These are phyloP conservation scores for Gymnobelideus leadbeateri DNA, from an alignment of 2,113 vertebrate genomes.

Conservation along the genomic window DNA sequence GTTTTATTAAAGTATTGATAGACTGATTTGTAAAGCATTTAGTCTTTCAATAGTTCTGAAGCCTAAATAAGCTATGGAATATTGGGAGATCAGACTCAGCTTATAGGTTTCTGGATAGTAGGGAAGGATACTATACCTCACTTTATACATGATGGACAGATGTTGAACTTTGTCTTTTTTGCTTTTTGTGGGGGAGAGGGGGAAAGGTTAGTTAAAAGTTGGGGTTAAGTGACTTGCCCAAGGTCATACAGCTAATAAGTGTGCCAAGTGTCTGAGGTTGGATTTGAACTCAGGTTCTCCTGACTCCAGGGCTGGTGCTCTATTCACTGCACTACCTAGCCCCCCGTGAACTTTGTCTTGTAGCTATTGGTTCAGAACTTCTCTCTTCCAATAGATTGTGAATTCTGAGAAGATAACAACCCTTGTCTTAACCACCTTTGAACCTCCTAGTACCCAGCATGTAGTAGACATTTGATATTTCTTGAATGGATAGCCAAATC, in stretches of 20 bases:
- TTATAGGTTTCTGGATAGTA: background rate
- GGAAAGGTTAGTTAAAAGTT: too few relatives aligned
- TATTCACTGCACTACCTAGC: too few relatives aligned
- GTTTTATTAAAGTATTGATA: conserved; percentile 31
- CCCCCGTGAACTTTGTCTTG: background rate
- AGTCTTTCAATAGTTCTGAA: conserved; percentile 14
- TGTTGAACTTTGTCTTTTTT: background rate
- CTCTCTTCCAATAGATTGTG: background rate
- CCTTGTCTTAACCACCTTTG: background rate
- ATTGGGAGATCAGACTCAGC: conserved; percentile 13
- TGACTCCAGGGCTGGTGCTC: too few relatives aligned
- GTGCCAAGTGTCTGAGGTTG: too few relatives aligned
- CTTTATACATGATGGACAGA: background rate
- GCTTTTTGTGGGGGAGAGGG: too few relatives aligned
- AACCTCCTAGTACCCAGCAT: background rate
- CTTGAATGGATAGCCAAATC: background rate
- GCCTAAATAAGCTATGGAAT: conserved; percentile 11
- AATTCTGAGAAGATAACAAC: background rate
- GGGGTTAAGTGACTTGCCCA: too few relatives aligned
- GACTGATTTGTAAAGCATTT: conserved; percentile 53
- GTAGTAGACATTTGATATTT: background rate
- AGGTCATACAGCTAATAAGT: too few relatives aligned
- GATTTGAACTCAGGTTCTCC: too few relatives aligned
- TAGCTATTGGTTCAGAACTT: background rate
- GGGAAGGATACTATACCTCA: conserved; percentile 12